Percentiles rank a stretch among this genome's conserved stretches.
Evolutionary conservation across 2,888 invertebrate species (phyloP).

Genomic region (Cryptophagus acutangulus): DNA sequence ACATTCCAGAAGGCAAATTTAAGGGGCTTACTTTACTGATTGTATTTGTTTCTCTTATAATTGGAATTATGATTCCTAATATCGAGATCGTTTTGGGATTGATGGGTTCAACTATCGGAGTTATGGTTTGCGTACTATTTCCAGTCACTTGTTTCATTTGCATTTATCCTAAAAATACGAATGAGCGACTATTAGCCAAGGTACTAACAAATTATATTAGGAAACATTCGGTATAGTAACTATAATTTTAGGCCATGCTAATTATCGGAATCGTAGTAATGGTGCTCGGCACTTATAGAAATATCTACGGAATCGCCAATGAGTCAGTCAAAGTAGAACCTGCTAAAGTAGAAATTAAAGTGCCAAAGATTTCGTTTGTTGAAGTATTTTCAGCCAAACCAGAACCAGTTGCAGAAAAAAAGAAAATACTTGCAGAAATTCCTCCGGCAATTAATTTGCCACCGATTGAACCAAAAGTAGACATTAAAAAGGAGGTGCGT

Average conservation of each 20-base stretch:
- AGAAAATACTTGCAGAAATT: conserved; percentile 8
- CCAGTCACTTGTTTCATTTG: conserved; percentile 87
- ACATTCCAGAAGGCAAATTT: conserved; percentile 82
- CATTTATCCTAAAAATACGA: conserved; percentile 77
- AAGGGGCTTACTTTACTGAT: conserved; percentile 77
- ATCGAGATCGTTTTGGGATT: conserved; percentile 91
- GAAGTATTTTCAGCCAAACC: conserved; percentile 7
- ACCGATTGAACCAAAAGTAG: too few relatives aligned
- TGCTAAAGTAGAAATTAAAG: conserved; percentile 43
- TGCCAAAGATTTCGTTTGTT: conserved; percentile 1
- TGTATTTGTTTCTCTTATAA: conserved; percentile 67
- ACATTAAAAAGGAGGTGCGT: conserved; percentile 43
- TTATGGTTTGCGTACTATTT: conserved; percentile 86
- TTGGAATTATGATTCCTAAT: conserved; percentile 86
- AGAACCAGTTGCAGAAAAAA: conserved; percentile 5
- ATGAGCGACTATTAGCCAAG: conserved; percentile 78
- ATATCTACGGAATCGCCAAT: too few relatives aligned
- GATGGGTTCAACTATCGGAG: conserved; percentile 93
- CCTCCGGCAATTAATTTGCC: too few relatives aligned
- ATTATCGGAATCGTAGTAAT: conserved; percentile 80
- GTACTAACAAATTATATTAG: conserved; percentile 45
- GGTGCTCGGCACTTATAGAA: conserved; percentile 87
- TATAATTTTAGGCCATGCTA: conserved; percentile 60
- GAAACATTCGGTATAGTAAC: background rate
- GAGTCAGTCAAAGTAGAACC: conserved; percentile 39